Base-by-base conservation (phyloP, 2,797 vertebrate species). In the Pangasius macronema region DNA sequence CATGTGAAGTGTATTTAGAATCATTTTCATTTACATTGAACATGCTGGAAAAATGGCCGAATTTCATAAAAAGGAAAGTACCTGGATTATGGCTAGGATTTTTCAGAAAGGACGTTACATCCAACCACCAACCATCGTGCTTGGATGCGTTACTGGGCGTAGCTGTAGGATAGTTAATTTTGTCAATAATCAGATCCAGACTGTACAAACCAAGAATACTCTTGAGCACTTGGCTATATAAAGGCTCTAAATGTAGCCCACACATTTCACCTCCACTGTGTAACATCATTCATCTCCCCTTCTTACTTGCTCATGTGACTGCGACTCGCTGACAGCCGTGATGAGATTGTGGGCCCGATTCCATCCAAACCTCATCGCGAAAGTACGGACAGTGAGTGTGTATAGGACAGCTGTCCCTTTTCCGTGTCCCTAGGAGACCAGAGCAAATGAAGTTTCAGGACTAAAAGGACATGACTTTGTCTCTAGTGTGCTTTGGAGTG, bases 351-450 rank as follows among this genome's bases (percentile, higher is more conserved):
- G 68, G 67, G 55, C 55, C 20, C 16, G 33, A 53, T 61, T 86
- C 81, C 63, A 83, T 55, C 36, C n/a, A 53, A 59, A 72, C 72
- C 85, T 72, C 65, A 70, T 53, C 30, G 1, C 9, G 14, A 73
- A 51, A 67, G 46, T 49, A 67, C 20, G 67, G 20, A 8, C 20
- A 20, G n/a, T 1, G 46, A 9, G 68, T 10, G 18, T 70, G 49
- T 82, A 8, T n/a, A 36, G 2, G 11, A 76, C 65, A 92, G 92
- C 92, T 94, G 94, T 85, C 92, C 79, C 70, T 83, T 89, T 89
- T 89, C 0, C 59, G 92, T 84, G 90, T 90, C 73, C 87, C 89
- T 88, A 80, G 82, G 53, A 59, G 63, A 82, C 24, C 36, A 36
- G 57, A 20, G 61, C 70, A 63, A 82, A 49, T 83, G 46, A 70